Conservation (phyloP, 1,140 invertebrate species). For the Caenorhabditis brenneri region DNA sequence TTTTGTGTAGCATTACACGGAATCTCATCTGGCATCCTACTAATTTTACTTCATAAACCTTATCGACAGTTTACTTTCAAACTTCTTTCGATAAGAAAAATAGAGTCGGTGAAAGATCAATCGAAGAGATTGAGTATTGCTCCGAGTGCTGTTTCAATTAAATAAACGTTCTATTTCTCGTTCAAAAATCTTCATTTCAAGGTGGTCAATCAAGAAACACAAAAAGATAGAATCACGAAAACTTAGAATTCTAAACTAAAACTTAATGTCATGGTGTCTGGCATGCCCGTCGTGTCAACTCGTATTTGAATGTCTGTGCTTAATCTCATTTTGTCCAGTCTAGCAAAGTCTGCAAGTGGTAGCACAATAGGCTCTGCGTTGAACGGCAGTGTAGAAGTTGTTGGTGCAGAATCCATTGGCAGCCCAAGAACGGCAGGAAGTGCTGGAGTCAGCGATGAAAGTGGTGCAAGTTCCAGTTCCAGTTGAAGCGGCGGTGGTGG, state of each 20-base stretch:
- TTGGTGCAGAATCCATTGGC: slow-evolving; percentile 32
- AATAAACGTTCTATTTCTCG: background rate
- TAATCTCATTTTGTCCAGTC: background rate
- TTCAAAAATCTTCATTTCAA: background rate
- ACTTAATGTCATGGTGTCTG: background rate
- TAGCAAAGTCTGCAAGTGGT: slow-evolving; percentile 39
- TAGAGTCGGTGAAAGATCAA: too few species aligned
- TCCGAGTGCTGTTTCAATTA: too few species aligned
- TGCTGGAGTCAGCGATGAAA: background rate
- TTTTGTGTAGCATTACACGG: too few species aligned
- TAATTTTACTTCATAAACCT: too few species aligned
- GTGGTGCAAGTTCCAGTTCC: slow-evolving; percentile 5
- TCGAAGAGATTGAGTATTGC: too few species aligned
- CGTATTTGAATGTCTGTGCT: background rate
- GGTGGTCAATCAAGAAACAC: background rate
- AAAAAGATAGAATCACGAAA: background rate
- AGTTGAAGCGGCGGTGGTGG: background rate
- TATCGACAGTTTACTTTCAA: too few species aligned
- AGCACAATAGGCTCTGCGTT: slow-evolving; percentile 30
- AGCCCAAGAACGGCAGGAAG: slow-evolving; percentile 2
- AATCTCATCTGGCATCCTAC: too few species aligned
- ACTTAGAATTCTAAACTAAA: background rate
- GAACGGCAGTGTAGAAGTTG: background rate
- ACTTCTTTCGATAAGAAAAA: too few species aligned
- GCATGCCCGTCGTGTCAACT: slow-evolving; percentile 1